Percentiles rank a stretch among this genome's conserved stretches.
Evolutionary conservation across 1,140 invertebrate species (phyloP).

Genomic region (Drosophila varians): DNA sequence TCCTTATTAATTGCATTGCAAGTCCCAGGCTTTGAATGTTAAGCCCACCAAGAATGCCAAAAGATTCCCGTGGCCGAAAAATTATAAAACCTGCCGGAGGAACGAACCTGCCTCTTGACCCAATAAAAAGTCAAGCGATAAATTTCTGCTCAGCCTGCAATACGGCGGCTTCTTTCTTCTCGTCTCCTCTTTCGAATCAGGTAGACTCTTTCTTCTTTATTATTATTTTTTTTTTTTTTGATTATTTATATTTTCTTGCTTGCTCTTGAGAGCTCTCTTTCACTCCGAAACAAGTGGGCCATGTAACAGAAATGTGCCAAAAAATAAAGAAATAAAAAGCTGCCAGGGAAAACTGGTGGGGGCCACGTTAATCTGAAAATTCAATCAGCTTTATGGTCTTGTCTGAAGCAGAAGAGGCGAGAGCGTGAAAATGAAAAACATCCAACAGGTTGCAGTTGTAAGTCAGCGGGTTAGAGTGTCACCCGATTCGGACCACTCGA

Average conservation of each 20-base stretch:
- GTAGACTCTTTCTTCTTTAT: constrained; percentile 32
- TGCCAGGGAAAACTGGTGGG: constrained; percentile 24
- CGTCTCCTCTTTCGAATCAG: constrained; percentile 5
- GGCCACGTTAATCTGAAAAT: constrained; percentile 63
- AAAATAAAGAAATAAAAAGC: constrained; percentile 35
- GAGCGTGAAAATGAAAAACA: neutral
- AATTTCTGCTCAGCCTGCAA: constrained; percentile 52
- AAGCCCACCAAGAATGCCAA: constrained; percentile 56
- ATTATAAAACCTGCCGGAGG: constrained; percentile 23
- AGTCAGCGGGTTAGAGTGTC: constrained; percentile 42
- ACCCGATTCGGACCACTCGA: constrained; percentile 14
- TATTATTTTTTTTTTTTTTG: constrained; percentile 50
- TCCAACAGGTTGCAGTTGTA: constrained; percentile 18
- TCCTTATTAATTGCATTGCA: constrained; percentile 54
- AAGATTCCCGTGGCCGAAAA: neutral
- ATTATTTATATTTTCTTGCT: constrained; percentile 38
- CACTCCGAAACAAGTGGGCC: constrained; percentile 59
- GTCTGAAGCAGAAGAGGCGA: neutral
- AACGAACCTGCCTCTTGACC: constrained; percentile 68
- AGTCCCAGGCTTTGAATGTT: constrained; percentile 19
- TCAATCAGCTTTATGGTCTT: constrained; percentile 53
- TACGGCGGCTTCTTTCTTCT: constrained; percentile 40
- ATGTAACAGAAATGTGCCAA: constrained; percentile 65
- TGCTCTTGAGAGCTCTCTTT: constrained; percentile 10
- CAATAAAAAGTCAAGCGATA: constrained; percentile 63